Evolutionary conservation across 2,113 vertebrate species (phyloP), one percentile per base, ranked within the genome.

Genomic region (Reinhardtius hippoglossoides): DNA sequence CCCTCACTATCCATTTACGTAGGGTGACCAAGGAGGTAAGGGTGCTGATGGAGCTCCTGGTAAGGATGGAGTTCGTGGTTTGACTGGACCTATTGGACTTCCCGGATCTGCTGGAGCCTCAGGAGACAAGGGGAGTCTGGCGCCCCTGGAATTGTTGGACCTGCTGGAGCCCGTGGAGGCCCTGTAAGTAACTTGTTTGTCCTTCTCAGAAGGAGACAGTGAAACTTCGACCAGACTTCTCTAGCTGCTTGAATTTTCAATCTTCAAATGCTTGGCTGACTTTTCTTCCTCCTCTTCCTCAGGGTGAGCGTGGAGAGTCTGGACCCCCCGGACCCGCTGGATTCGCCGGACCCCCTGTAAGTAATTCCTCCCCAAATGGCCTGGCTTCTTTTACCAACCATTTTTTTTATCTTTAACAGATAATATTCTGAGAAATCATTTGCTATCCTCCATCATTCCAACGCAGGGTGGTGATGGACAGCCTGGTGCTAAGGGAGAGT

Each of bases 111-210:
- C 94, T 90, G 98, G 98, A 80, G 57, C 96, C 81, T 85, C 95
- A 2, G 98, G 98, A 93, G 98, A 99, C 88, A 99, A 99, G 96
- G 98, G 98, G 98, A 99, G 94, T 14, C 87, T 85, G 98, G 98
- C 71, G 92, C 97, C 37, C 23, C 90, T 2, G 97, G 98, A 61
- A 87, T 95, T 87, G 79, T 95, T 71, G 98, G 98, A 82, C 95
- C 97, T 76, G 87, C 94, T 60, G 98, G 98, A 92, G 95, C 94
- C 66, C 98, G 98, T 78, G 98, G 98, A 78, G 91, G 93, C 89
- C 95, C 97, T 7, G 98, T 99, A 83, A 96, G 96, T 95, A 91
- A 9, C 10, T 42, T 4, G 46, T 67, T 14, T 70, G 3, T 6
- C 9, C 6, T 8, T 67, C 20, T 52, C 9, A 46, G 4, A 48